Evolutionary conservation across 2,113 vertebrate species (phyloP), one percentile per base, ranked within the genome.

Genomic region (Melospiza melodia): DNA sequence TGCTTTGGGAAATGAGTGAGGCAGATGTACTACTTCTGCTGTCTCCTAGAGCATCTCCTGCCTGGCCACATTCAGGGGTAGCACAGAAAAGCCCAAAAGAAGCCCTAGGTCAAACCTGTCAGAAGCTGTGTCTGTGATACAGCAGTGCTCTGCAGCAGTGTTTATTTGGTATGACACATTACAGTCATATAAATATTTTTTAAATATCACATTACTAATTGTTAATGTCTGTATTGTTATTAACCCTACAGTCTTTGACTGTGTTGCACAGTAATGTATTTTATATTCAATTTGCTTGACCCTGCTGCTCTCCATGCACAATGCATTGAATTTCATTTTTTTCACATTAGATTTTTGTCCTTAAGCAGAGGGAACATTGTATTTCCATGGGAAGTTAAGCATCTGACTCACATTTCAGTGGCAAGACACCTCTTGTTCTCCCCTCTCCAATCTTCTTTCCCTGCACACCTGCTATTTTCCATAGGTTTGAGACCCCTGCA

Each of bases 401-500:
- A 93, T 93, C 79, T 93, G 78, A 92, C 84, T 89, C 9, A 2
- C 44, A 81, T 87, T 84, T 67, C 35, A 69, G 46, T 72, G 57
- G 58, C 91, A 85, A 87, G 90, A 87, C 20, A 83, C 87, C 51
- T 81, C 71, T 83, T 90, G 23, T 94, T 92, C 85, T 76, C 67
- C 65, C 51, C 65, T 93, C 65, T 91, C 85, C 92, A 90, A 18
- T 95, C 77, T 90, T 93, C 87, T 91, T 71, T 86, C 46, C 74
- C 65, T 87, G 21, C 58, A 77, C 61, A 84, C 35, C 81, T 95
- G 72, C 46, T 89, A 81, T 89, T 97, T 98, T 95, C 90, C 84
- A 37, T 82, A 76, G 92, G 54, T 95, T 94, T 97, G 83, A 98
- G 96, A 96, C 94, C 66, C 51, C 85, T 90, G 72, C 89, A 93